A percentile compares a stretch with the other conserved stretches of the same genome.
phyloP scores from a whole-genome alignment of 2,797 vertebrate genomes.

The Acanthopagrus latus region DNA sequence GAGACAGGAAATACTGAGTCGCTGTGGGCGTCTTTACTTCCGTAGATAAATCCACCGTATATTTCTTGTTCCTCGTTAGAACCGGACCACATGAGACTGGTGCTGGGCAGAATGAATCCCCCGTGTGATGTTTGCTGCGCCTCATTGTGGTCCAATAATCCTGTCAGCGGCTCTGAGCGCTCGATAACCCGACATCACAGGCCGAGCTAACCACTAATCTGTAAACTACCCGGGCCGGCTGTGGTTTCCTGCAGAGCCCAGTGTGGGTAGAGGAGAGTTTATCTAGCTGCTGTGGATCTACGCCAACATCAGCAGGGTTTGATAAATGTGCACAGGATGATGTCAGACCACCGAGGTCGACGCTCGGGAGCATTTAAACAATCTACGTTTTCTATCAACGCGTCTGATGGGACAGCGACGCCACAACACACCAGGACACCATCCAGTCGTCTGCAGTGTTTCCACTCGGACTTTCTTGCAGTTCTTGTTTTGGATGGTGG shows the following conservation, averaged over 20 bases:
- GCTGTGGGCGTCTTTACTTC: too few relatives aligned
- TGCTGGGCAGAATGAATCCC: background rate
- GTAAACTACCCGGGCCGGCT: constrained; percentile 5
- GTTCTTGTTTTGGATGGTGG: background rate
- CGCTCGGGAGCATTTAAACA: constrained; percentile 6
- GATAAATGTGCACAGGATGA: constrained; percentile 12
- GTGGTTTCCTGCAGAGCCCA: constrained; percentile 34
- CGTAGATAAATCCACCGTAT: too few relatives aligned
- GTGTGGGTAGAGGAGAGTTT: constrained; percentile 18
- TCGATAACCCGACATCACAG: constrained; percentile 37
- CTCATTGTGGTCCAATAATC: constrained; percentile 27
- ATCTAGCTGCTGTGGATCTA: constrained; percentile 33
- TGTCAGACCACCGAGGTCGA: constrained; percentile 30
- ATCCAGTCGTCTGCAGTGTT: background rate
- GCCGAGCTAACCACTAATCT: constrained; percentile 38
- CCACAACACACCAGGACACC: background rate
- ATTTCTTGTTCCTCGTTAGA: too few relatives aligned
- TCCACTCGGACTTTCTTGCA: background rate
- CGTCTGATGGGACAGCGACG: background rate
- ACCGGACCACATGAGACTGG: too few relatives aligned
- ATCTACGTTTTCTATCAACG: background rate
- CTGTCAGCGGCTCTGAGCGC: constrained; percentile 31
- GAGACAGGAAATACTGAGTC: too few relatives aligned
- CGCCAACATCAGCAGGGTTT: constrained; percentile 37
- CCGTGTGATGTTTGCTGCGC: background rate